Base-by-base conservation (phyloP, 2,888 invertebrate genomes). In the Orthonevra nobilis region DNA sequence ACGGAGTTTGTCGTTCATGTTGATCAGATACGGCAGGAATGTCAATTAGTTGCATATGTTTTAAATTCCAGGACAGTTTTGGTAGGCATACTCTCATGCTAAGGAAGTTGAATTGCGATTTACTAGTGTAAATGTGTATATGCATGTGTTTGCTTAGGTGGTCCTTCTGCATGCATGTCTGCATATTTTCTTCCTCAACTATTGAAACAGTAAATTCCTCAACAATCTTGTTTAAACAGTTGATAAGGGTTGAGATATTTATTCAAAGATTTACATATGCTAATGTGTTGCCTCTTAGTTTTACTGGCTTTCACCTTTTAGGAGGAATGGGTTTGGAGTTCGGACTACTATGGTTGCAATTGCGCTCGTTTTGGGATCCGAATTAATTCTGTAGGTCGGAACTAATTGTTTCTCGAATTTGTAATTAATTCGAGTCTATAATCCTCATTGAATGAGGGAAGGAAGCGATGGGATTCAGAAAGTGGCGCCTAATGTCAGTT, bases 11-110 rank as follows among this genome's bases (percentile, higher is more conserved):
- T 63, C 50, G 63, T 60, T 75, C 40, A n/a, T 40, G 32, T 23
- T 40, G 48, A 46, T 46, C 34, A 32, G 36, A 28, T 40, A 54
- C 40, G 52, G n/a, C 50, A 54, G 72, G 77, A 79, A 79, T 72
- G 72, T 79, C 77, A 79, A 79, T 79, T 79, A 72, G 72, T 48
- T 66, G 66, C 77, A 79, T 79, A 79, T 79, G 72, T 72, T 79
- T 79, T 54, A 79, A 79, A 79, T 79, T 79, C 77, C 66, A 66
- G 6, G 20, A 66, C 50, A 26, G 61, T 56, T 19, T 26, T n/a
- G 32, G 46, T 30, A 54, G 72, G 74, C 69, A 56, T 17, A 54
- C 19, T 7, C 14, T 12, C 20, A 14, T 75, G 42, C 36, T 36
- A 32, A 60, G 72, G 64, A 70, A 72, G 54, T 79, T 54, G 66